phyloP scores from a whole-genome alignment of 2,888 invertebrate species.

The Drosophila hamatofila region DNA sequence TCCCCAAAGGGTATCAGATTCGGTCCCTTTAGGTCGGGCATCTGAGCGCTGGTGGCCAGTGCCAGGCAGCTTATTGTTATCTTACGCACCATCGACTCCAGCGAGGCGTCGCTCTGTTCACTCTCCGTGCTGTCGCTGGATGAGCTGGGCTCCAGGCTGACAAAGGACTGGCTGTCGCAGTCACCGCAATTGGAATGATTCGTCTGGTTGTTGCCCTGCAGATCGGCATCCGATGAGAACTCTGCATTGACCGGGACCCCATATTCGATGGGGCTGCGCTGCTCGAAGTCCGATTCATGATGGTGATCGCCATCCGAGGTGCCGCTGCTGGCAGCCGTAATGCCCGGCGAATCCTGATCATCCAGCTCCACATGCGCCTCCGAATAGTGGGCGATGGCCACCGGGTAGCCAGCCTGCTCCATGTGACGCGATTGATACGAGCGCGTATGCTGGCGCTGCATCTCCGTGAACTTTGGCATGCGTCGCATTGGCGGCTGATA shows the following conservation, averaged over 20 bases:
- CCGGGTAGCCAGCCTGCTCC: conserved; percentile 28
- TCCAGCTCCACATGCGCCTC: conserved; percentile 4
- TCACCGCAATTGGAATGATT: conserved; percentile 41
- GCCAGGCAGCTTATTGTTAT: conserved; percentile 68
- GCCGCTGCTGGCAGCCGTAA: conserved; percentile 46
- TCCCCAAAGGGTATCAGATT: conserved; percentile 72
- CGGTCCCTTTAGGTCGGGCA: conserved; percentile 64
- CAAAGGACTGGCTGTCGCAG: conserved; percentile 49
- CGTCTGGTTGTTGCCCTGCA: conserved; percentile 8
- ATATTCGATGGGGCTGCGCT: conserved; percentile 33
- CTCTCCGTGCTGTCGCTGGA: conserved; percentile 53
- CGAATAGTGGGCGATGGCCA: conserved; percentile 4
- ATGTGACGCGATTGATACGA: conserved; percentile 59
- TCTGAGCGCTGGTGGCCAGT: conserved; percentile 55
- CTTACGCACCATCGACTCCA: conserved; percentile 65
- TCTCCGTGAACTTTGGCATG: conserved; percentile 30
- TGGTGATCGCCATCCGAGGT: conserved; percentile 51
- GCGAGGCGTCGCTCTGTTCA: conserved; percentile 66
- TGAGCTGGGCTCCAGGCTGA: conserved; percentile 45
- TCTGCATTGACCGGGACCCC: conserved; percentile 23
- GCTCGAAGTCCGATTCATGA: conserved; percentile 56
- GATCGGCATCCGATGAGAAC: conserved; percentile 58
- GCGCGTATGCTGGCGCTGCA: conserved; percentile 56
- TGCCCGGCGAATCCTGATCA: conserved; percentile 17
- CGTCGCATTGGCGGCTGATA: conserved; percentile 38